Percentiles rank a stretch among this genome's conserved stretches.
These are phyloP conservation scores for Progne subis DNA, from an alignment of 2,113 vertebrate genomes.

Conservation along the genomic window DNA sequence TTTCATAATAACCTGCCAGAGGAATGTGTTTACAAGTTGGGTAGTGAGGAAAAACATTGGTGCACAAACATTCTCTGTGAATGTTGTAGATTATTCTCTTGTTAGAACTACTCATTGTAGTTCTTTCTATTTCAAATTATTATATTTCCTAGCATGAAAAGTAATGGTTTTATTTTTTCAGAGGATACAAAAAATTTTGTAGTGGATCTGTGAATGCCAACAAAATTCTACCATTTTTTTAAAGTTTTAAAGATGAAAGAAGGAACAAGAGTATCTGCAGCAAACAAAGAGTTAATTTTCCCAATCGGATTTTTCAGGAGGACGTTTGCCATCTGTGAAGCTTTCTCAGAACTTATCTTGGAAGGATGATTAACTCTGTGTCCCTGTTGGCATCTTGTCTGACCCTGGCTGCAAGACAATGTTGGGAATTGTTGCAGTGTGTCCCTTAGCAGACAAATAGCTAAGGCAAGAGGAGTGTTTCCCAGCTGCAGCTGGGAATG, in stretches of 20 bases:
- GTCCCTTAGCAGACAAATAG: neutral
- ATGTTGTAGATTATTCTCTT: neutral
- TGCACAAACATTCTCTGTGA: neutral
- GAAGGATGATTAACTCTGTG: neutral
- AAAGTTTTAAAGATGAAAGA: neutral
- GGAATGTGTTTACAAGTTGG: slow-evolving; percentile 17
- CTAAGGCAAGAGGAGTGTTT: neutral
- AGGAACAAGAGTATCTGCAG: neutral
- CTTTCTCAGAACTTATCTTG: slow-evolving; percentile 12
- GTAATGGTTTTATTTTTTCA: neutral
- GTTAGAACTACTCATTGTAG: neutral
- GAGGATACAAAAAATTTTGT: neutral
- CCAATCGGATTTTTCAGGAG: neutral
- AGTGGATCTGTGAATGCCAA: neutral
- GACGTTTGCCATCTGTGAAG: neutral
- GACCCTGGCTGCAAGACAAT: neutral
- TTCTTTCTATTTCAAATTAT: neutral
- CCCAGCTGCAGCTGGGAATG: neutral
- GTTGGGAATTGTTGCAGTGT: neutral
- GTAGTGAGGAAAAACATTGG: neutral
- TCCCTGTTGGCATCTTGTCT: neutral
- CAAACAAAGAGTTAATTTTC: neutral
- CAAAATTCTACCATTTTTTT: neutral
- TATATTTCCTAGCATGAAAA: neutral
- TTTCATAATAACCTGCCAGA: slow-evolving; percentile 5